Percentiles rank a stretch among this genome's conserved stretches.
Evolutionary conservation across 2,888 invertebrate species (phyloP).

Genomic region (Standfussiana lucernea): DNA sequence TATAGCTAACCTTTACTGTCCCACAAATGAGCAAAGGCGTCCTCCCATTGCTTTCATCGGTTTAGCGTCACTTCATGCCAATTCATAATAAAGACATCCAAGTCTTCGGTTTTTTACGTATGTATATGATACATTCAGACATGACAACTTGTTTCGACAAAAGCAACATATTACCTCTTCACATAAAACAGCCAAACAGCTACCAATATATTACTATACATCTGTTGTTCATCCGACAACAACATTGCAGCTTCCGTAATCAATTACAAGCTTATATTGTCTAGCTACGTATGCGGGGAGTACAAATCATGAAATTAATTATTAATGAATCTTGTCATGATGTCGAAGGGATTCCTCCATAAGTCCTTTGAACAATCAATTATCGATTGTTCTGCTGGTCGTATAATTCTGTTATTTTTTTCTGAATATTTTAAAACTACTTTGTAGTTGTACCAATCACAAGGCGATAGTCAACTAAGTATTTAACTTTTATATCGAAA

Average conservation of each 20-base stretch:
- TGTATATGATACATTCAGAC: background rate
- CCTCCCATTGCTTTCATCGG: background rate
- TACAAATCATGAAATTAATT: slow-evolving; percentile 62
- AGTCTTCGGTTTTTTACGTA: background rate
- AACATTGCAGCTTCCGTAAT: slow-evolving; percentile 61
- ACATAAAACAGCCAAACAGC: background rate
- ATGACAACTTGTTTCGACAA: background rate
- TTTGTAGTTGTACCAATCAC: background rate
- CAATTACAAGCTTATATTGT: slow-evolving; percentile 64
- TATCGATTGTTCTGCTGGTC: background rate
- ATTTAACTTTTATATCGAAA: background rate
- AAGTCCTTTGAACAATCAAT: slow-evolving; percentile 19
- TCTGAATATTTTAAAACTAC: background rate
- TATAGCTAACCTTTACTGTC: background rate
- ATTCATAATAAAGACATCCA: background rate
- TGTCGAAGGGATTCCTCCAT: slow-evolving; percentile 36
- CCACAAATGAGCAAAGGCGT: background rate
- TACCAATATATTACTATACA: slow-evolving; percentile 12
- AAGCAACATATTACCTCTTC: background rate
- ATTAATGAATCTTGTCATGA: slow-evolving; percentile 51
- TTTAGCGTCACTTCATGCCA: background rate
- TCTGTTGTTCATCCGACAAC: slow-evolving; percentile 50
- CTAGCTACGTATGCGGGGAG: slow-evolving; percentile 41
- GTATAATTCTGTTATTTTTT: background rate
- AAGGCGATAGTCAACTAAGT: background rate